phyloP scores from a whole-genome alignment of 2,888 invertebrate genomes.

The Chymomyza fuscimana region DNA sequence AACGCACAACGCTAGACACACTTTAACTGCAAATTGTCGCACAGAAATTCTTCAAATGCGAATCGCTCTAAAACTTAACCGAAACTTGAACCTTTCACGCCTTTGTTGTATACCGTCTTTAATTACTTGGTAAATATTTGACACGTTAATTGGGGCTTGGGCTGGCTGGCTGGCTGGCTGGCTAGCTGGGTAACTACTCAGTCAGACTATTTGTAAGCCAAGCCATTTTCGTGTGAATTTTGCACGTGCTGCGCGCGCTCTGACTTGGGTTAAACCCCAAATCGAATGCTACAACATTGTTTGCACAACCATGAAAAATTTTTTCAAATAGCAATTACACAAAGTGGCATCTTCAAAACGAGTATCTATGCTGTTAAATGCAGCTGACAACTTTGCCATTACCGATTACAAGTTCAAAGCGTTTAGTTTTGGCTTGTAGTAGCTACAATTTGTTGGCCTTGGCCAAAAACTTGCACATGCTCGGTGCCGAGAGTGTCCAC shows the following conservation, averaged over 20 bases:
- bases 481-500: slow-evolving; percentile 19
- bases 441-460: slow-evolving; percentile 55
- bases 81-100: neutral
- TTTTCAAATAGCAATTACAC: slow-evolving; percentile 4
- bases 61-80: neutral
- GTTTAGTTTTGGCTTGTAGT: slow-evolving; percentile 63
- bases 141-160: slow-evolving; percentile 64
- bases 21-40: neutral
- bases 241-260: slow-evolving; percentile 36
- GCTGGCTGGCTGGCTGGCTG: slow-evolving; percentile 9
- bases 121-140: slow-evolving; percentile 74
- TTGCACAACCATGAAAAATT: slow-evolving; percentile 39
- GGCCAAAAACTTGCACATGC: slow-evolving; percentile 62
- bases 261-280: slow-evolving; percentile 7
- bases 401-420: slow-evolving; percentile 70
- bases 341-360: slow-evolving; percentile 33
- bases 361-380: neutral
- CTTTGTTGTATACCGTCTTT: slow-evolving; percentile 28
- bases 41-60: neutral
- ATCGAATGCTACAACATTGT: slow-evolving; percentile 20
- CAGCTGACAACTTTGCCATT: slow-evolving; percentile 36
- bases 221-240: slow-evolving; percentile 37
- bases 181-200: neutral
- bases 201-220: neutral
- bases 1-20: neutral